Evolutionary conservation across 1,140 invertebrate genomes (phyloP), one percentile per base, ranked within the genome.

Genomic region (Sycophila sp.): DNA sequence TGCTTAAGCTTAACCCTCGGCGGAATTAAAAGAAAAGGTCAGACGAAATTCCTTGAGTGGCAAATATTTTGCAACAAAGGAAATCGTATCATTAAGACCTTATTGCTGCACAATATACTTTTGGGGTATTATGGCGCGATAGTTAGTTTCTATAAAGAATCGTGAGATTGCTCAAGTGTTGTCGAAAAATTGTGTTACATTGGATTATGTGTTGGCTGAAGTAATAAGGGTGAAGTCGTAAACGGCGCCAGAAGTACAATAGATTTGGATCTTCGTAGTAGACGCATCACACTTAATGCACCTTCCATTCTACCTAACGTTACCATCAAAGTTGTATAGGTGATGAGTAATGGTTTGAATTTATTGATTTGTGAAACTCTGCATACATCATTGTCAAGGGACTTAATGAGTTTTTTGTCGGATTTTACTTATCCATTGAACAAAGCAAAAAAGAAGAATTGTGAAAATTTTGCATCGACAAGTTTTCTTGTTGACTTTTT

Each of bases 151-250:
- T 19, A 32, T 1, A 8, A 42, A 58, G 47, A n/a, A 22, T 19
- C 17, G 4, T 2, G 17, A 26, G n/a, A 40, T 7, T 30, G 45
- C 69, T 74, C 69, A 53, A 42, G 62, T 47, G 34, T 17, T 59
- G 60, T 76, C 59, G 66, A 76, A 56, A 24, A 51, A 73, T 72
- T 72, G 75, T 62, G 26, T 75, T 67, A 72, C 58, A 69, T 71
- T 55, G 59, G 66, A 75, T 71, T 71, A 56, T 71, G 69, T 71
- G 78, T 69, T 75, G 74, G 74, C 72, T 76, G 73, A 78, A 79
- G 74, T 72, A 72, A 75, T 74, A 73, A 73, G 17, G 67, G 72
- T 62, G 36, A 51, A 34, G 36, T 42, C 32, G 42, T 38, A 60
- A 17, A 36, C 51, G 42, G n/a, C 17, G 22, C n/a, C 22, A 38